Percentiles rank a stretch among this genome's conserved stretches.
Conservation (phyloP, 2,113 vertebrate genomes). For the Brachionichthys hirsutus region DNA sequence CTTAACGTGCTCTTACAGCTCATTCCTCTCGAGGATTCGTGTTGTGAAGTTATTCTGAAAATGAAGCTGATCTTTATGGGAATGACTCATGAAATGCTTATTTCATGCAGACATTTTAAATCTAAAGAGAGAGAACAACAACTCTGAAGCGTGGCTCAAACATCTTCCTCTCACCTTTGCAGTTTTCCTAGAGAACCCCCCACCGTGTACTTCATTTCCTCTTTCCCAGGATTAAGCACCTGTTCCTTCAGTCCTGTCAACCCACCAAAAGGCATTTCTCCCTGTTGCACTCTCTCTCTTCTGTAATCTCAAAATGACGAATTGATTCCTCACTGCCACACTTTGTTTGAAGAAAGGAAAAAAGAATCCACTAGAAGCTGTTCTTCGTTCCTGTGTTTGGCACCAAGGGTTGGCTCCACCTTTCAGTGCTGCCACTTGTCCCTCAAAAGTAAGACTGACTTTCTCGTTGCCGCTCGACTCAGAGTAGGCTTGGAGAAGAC, state of each 20-base stretch:
- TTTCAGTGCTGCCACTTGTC: slow-evolving; percentile 40
- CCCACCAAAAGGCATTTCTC: slow-evolving; percentile 87
- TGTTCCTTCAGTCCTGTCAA: slow-evolving; percentile 86
- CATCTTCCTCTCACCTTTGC: slow-evolving; percentile 85
- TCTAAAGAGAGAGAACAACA: not conserved
- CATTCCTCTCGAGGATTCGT: not conserved
- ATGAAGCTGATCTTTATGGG: not conserved
- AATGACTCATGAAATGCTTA: not conserved
- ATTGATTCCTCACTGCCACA: slow-evolving; percentile 36
- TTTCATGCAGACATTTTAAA: not conserved
- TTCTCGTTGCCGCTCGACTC: slow-evolving; percentile 22
- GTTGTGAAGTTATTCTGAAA: not conserved
- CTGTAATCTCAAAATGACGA: slow-evolving; percentile 26
- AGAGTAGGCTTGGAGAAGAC: not conserved
- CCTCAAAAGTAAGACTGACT: slow-evolving; percentile 33
- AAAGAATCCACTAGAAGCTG: slow-evolving; percentile 60
- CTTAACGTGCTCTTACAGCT: slow-evolving; percentile 21
- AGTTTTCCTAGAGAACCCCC: slow-evolving; percentile 89
- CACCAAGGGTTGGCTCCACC: slow-evolving; percentile 45
- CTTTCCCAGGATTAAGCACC: slow-evolving; percentile 87
- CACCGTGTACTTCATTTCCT: slow-evolving; percentile 86
- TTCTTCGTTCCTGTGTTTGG: slow-evolving; percentile 60
- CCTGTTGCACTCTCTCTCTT: slow-evolving; percentile 37
- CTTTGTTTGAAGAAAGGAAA: slow-evolving; percentile 30
- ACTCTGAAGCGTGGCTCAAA: not conserved